A percentile compares a stretch with the other conserved stretches of the same genome.
Evolutionary conservation across 2,888 invertebrate genomes (phyloP).

Genomic region (Nineta flava): DNA sequence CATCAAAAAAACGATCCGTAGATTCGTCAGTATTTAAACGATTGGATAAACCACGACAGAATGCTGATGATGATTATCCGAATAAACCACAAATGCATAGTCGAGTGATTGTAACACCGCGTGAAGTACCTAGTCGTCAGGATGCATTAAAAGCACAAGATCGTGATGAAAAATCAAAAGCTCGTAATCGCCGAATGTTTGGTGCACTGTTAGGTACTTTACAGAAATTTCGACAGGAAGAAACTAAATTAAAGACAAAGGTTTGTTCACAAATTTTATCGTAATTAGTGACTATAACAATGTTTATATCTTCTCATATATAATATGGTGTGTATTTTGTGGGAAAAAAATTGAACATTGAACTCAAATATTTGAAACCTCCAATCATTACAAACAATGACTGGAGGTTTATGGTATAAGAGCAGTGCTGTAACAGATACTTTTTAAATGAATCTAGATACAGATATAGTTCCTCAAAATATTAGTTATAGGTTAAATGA

Average conservation of each 20-base stretch:
- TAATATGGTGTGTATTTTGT: no score
- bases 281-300: neutral
- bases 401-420: no score
- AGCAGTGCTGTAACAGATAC: no score
- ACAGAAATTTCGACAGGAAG: constrained; percentile 89
- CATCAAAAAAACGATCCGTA: constrained; percentile 19
- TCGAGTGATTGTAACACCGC: constrained; percentile 57
- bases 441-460: no score
- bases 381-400: no score
- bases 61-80: constrained; percentile 32
- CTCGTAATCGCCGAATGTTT: constrained; percentile 87
- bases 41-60: constrained; percentile 31
- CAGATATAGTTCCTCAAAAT: no score
- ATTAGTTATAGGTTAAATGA: no score
- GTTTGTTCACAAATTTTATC: constrained; percentile 23
- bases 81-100: constrained; percentile 51
- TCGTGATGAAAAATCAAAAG: constrained; percentile 63
- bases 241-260: constrained; percentile 74
- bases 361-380: no score
- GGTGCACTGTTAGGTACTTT: constrained; percentile 88
- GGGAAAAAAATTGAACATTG: no score
- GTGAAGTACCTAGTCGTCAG: constrained; percentile 72
- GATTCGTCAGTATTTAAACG: constrained; percentile 26
- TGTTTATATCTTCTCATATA: no score
- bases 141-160: constrained; percentile 70